Base-by-base conservation (phyloP, 1,140 invertebrate genomes). In the Drosophila azteca region DNA sequence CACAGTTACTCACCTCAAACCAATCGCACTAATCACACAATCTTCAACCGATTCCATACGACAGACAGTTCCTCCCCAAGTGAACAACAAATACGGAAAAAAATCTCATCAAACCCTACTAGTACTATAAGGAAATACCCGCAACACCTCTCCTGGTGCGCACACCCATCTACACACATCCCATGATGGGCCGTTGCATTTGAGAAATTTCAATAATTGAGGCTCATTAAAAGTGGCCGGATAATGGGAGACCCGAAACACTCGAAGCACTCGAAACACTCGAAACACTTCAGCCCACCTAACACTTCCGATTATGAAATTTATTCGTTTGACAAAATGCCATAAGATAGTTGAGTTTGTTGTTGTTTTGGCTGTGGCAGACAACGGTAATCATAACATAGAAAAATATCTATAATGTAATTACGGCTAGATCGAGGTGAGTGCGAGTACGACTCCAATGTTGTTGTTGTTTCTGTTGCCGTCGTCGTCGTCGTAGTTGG, bases 301-400 rank as follows among this genome's bases (percentile, higher is more conserved):
- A 83, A 87, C 83, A 88, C 83, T 87, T 87, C 83, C 83, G 83
- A 87, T 87, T 88, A 87, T 70, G 83, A 87, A 87, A 85, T 85
- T 78, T 74, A 44, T 68, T 80, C 65, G 65, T 71, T 80, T 87
- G 74, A 85, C 82, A 87, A 85, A 85, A 87, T 78, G 65, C 64
- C 50, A 59, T 22, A 53, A 62, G 49, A 57, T 44, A 60, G 53
- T 48, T 43, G 1, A 3, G 70, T 54, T 71, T 44, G 17, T 29
- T 60, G 31, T 49, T 31, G 66, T 41, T 53, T 35, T 39, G 55
- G 49, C 11, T 64, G 46, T 44, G 66, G 57, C 48, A 60, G 51
- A 24, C 78, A 75, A 78, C 79, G 69, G 74, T 78, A 79, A 83
- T 83, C 79, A 83, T 73, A 75, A 60, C 83, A 87, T 82, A 75